Conservation (phyloP, 2,797 vertebrate genomes). For the Scarus forsteni region DNA sequence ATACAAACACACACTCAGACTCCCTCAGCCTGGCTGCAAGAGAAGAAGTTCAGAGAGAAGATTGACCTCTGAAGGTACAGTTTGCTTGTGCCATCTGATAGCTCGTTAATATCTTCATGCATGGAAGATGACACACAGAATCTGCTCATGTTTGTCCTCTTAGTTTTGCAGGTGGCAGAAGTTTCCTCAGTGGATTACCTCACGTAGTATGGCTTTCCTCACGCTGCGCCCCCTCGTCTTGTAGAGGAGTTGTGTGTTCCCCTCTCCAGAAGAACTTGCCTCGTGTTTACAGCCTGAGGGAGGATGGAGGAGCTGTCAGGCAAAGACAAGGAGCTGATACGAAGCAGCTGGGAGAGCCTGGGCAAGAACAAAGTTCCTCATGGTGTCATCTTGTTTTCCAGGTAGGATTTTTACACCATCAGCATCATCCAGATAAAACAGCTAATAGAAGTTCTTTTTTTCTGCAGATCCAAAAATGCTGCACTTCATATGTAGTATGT, state of each 20-base stretch:
- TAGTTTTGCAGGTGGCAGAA: constrained; percentile 71
- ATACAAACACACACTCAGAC: constrained; percentile 14
- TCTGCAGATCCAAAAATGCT: constrained; percentile 5
- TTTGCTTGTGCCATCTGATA: constrained; percentile 46
- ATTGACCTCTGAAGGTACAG: constrained; percentile 76
- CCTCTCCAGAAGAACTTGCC: constrained; percentile 57
- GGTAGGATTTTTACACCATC: constrained; percentile 71
- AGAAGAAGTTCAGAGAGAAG: constrained; percentile 73
- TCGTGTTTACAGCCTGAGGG: constrained; percentile 52
- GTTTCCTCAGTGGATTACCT: constrained; percentile 61
- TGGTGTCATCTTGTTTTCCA: constrained; percentile 91
- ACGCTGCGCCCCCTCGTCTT: constrained; percentile 55
- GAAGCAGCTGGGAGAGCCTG: constrained; percentile 92
- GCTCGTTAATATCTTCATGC: constrained; percentile 13
- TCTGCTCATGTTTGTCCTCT: constrained; percentile 50
- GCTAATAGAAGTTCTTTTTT: constrained; percentile 22
- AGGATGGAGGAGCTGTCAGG: constrained; percentile 85
- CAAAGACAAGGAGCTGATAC: constrained; percentile 91
- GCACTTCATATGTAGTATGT: not conserved
- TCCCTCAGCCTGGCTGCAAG: constrained; percentile 51
- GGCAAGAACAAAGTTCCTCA: constrained; percentile 92
- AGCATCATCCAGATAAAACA: constrained; percentile 5
- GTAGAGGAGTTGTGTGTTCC: constrained; percentile 65
- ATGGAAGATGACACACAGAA: constrained; percentile 10
- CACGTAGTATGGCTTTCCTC: constrained; percentile 50